phyloP scores from a whole-genome alignment of 2,888 invertebrate species.

The Drosophila fungiperda region DNA sequence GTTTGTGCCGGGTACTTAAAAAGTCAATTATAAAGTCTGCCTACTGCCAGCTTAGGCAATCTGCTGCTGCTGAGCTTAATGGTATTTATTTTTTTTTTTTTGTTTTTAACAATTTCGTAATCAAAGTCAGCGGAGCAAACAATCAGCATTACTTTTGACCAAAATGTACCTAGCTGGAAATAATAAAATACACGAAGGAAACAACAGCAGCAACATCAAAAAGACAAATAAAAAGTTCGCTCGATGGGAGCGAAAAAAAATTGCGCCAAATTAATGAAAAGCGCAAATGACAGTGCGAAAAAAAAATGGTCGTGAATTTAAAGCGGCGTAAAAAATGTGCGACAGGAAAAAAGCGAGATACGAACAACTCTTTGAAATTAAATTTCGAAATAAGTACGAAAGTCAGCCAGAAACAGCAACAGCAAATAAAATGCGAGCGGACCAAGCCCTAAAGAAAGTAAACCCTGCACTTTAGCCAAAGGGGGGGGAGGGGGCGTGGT shows the following conservation, averaged over 20 bases:
- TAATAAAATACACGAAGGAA: slow-evolving; percentile 39
- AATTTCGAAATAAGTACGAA: slow-evolving; percentile 71
- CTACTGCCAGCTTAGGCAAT: slow-evolving; percentile 42
- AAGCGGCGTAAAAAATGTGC: slow-evolving; percentile 60
- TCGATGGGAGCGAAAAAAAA: slow-evolving; percentile 55
- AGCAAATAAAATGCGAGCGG: slow-evolving; percentile 50
- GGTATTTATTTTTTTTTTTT: slow-evolving; percentile 67
- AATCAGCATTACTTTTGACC: slow-evolving; percentile 78
- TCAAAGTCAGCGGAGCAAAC: slow-evolving; percentile 75
- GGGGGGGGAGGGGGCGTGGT: not conserved
- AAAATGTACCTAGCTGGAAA: slow-evolving; percentile 66
- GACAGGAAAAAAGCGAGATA: slow-evolving; percentile 45
- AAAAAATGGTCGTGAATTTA: slow-evolving; percentile 56
- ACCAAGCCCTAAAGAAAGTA: slow-evolving; percentile 55
- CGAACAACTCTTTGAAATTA: slow-evolving; percentile 68
- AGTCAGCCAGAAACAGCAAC: slow-evolving; percentile 20
- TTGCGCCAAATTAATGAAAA: slow-evolving; percentile 68
- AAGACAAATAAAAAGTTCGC: slow-evolving; percentile 63
- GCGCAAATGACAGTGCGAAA: slow-evolving; percentile 72
- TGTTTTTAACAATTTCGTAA: slow-evolving; percentile 78
- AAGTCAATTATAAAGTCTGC: slow-evolving; percentile 74
- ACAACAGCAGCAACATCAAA: slow-evolving; percentile 16
- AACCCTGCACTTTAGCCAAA: slow-evolving; percentile 24
- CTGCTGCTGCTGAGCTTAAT: slow-evolving; percentile 55
- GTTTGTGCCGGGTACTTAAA: slow-evolving; percentile 32